phyloP scores from a whole-genome alignment of 2,113 vertebrate species.

The Aviceda subcristata region DNA sequence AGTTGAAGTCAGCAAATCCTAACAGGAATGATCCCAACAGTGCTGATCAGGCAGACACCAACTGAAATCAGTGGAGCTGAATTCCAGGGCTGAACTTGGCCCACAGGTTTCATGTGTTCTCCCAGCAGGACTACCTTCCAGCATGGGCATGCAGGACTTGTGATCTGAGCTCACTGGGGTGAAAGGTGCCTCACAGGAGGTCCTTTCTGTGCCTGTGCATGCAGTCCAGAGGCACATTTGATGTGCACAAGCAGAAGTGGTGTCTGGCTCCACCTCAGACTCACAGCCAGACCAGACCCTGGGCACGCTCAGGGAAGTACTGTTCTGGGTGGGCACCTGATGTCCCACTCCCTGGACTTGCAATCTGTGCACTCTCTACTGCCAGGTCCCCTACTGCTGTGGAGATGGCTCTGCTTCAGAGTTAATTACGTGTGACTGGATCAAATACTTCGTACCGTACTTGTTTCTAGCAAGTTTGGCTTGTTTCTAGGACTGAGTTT shows the following conservation, averaged over 20 bases:
- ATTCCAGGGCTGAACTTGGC: background rate
- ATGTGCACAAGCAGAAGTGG: background rate
- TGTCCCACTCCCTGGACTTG: background rate
- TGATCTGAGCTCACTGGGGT: background rate
- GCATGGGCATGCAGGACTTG: background rate
- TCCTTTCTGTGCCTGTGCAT: background rate
- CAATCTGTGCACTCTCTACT: slow-evolving; percentile 3
- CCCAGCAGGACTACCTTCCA: background rate
- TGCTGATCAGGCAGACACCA: background rate
- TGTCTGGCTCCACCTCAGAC: background rate
- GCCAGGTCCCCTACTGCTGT: background rate
- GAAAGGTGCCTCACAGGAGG: background rate
- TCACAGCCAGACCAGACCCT: background rate
- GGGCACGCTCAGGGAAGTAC: background rate
- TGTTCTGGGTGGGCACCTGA: background rate
- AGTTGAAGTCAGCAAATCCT: background rate
- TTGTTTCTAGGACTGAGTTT: background rate
- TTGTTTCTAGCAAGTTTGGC: background rate
- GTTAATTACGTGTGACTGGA: background rate
- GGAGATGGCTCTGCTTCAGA: background rate
- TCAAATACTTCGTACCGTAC: background rate
- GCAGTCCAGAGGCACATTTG: background rate
- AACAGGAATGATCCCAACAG: background rate
- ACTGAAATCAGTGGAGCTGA: background rate
- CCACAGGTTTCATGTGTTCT: background rate